Evolutionary conservation across 2,797 vertebrate genomes (phyloP), one percentile per base, ranked within the genome.

Genomic region (Octomys mimax): DNA sequence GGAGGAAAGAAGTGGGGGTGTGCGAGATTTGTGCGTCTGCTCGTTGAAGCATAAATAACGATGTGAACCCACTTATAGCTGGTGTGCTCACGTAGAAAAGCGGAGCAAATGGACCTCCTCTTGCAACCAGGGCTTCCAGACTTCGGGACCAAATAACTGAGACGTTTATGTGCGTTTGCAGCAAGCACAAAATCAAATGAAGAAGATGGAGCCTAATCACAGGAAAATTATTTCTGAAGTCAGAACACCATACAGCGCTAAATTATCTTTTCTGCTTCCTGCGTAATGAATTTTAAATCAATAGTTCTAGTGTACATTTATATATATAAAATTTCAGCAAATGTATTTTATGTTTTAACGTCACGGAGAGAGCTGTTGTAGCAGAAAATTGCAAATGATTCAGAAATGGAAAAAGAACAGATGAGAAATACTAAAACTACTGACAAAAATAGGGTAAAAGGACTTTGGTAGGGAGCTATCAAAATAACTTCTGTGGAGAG

Each of bases 311-410:
- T 82, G 46, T 73, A 86, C 59, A 88, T 46, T 92, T 97, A 95
- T 33, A 95, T 95, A 92, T 95, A 92, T 57, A 92, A 78, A 95
- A 46, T 91, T 97, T 97, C 97, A 92, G 88, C 85, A 91, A 95
- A 81, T 92, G 19, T 94, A 94, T 96, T 97, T 96, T 97, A 97
- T 75, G 82, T 97, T 98, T 95, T 92, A 95, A 73, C 61, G 36
- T 95, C 92, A 68, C 92, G 68, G 81, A 49, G 95, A 87, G 92
- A 97, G 42, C 39, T 96, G 33, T 81, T 97, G 75, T 96, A 97
- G 93, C 97, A 98, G 95, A 97, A 98, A 97, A 97, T 97, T 97
- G 87, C 87, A 98, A 97, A 97, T 97, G 81, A 96, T 95, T 97
- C 92, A 97, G 85, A 97, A 98, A 96, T 82, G 57, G 84, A 96